phyloP scores from a whole-genome alignment of 2,113 vertebrate species.

The Cyprinodon tularosa region DNA sequence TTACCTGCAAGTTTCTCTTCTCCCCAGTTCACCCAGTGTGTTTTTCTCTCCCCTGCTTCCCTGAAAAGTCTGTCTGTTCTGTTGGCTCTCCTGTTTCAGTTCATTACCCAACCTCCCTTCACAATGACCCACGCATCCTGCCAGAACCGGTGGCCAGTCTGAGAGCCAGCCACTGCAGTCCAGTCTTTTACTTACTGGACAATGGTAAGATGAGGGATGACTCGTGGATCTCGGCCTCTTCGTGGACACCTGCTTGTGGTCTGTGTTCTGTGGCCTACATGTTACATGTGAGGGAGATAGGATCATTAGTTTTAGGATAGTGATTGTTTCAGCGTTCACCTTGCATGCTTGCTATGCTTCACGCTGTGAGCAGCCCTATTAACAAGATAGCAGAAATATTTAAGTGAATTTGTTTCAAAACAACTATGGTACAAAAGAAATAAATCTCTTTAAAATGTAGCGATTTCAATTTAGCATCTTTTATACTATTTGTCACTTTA shows the following conservation, averaged over 20 bases:
- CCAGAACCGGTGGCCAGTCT: constrained; percentile 80
- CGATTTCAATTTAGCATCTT: not conserved
- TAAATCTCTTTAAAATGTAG: not conserved
- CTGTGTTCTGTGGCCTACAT: constrained; percentile 31
- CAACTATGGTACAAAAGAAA: not conserved
- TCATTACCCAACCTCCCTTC: constrained; percentile 80
- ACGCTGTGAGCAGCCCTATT: constrained; percentile 65
- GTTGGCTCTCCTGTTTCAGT: constrained; percentile 81
- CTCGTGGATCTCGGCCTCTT: constrained; percentile 47
- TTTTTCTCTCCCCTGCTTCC: constrained; percentile 51
- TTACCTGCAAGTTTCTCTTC: constrained; percentile 55
- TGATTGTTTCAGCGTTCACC: constrained; percentile 53
- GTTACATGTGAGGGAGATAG: constrained; percentile 5
- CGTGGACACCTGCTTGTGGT: constrained; percentile 61
- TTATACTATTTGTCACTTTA: not conserved
- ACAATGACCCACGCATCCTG: constrained; percentile 79
- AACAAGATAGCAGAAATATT: constrained; percentile 5
- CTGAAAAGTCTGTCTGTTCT: constrained; percentile 73
- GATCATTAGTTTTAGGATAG: constrained; percentile 27
- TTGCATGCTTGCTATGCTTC: constrained; percentile 66
- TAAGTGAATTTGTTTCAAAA: not conserved
- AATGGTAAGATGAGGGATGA: constrained; percentile 81
- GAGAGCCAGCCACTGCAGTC: constrained; percentile 83
- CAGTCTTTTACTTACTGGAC: constrained; percentile 86
- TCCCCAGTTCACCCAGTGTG: constrained; percentile 48